phyloP scores from a whole-genome alignment of 2,797 vertebrate genomes.

The Trachops cirrhosus region DNA sequence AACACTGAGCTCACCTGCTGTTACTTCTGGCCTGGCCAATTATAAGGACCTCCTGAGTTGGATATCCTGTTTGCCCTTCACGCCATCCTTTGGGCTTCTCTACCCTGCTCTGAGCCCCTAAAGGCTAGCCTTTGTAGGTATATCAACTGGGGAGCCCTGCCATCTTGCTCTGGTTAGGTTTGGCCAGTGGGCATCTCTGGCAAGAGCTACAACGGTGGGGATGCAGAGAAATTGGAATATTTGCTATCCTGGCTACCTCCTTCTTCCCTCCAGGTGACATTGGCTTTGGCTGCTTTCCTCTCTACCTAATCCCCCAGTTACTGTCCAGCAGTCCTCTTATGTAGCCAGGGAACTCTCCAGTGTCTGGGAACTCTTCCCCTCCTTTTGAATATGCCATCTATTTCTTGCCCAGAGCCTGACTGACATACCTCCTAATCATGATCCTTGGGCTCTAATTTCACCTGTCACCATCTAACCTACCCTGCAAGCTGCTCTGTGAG shows the following conservation, averaged over 20 bases:
- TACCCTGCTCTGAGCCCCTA: neutral
- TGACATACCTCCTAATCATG: slow-evolving; percentile 35
- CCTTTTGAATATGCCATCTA: slow-evolving; percentile 64
- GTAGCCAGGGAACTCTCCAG: neutral
- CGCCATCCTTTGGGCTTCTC: neutral
- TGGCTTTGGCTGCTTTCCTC: neutral
- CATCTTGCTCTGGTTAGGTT: neutral
- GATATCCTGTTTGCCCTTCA: neutral
- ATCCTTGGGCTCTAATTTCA: slow-evolving; percentile 43
- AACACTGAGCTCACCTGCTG: neutral
- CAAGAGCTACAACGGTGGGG: neutral
- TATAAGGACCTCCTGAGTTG: neutral
- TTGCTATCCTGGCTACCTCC: neutral
- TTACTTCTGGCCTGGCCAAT: neutral
- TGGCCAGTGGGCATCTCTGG: neutral
- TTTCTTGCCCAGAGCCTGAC: slow-evolving; percentile 41
- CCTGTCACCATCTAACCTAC: slow-evolving; percentile 28
- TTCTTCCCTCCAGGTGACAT: neutral
- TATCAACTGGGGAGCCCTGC: neutral
- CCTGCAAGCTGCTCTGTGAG: slow-evolving; percentile 21
- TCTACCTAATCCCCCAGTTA: neutral
- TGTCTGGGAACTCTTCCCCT: slow-evolving; percentile 36
- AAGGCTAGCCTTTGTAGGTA: neutral
- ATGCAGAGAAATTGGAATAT: neutral
- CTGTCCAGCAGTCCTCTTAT: neutral